Base-by-base conservation (phyloP, 2,888 invertebrate genomes). In the Diarsia brunnea region DNA sequence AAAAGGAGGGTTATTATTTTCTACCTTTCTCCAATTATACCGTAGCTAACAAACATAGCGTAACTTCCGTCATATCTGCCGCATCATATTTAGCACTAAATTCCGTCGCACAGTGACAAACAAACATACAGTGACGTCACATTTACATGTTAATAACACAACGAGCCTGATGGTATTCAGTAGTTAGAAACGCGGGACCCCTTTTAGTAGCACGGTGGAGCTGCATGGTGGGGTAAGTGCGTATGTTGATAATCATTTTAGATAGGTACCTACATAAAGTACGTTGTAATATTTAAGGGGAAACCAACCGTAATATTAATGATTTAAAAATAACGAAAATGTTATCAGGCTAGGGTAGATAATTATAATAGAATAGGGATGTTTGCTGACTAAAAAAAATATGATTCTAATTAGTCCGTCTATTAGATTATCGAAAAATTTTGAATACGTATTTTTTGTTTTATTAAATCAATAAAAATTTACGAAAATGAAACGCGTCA, bases 81-180 rank as follows among this genome's bases (percentile, higher is more conserved):
- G 55, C 55, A 61, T 70, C 58, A 53, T 60, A 70, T 69, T 73
- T 75, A 75, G 69, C 69, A 69, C 70, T 85, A 82, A 79, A 79
- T 65, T 74, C 53, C 19, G 60, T 43, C 68, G 49, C 14, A 19
- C 43, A 60, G 77, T 70, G 77, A 84, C 75, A 84, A 73, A 88
- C 77, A 79, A 78, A 72, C 81, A 71, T n/a, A 76, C 76, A 86
- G 75, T 82, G 79, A 81, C 73, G 73, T 85, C 73, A 84, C 73
- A 87, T 87, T 86, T 81, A 60, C 82, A 88, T 84, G 84, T 61
- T 88, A 88, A 87, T 84, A 82, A 84, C 75, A 74, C 81, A 87
- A 84, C 79, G 78, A 79, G 86, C 66, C 68, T 87, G 86, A 87
- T 86, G 84, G 82, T 72, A 79, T 78, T 81, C 78, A 78, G 86